A percentile compares a stretch with the other conserved stretches of the same genome.
These are phyloP conservation scores for Sebastes goodei DNA, from an alignment of 2,797 vertebrate species.

Conservation along the genomic window DNA sequence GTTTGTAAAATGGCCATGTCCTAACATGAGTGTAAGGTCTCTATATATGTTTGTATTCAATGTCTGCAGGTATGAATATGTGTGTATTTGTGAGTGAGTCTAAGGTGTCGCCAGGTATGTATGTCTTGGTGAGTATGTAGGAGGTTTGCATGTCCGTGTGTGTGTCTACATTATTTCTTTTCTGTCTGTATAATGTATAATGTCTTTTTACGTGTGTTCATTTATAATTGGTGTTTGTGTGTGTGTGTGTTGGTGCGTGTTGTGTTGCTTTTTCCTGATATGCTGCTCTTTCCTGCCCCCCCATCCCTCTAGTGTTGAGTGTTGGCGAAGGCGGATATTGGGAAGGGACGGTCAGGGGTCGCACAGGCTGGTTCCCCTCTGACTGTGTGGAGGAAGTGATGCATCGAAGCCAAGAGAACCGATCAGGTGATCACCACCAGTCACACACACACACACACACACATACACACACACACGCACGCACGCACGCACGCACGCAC, in stretches of 20 bases:
- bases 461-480: neutral
- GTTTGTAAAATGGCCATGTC: constrained; percentile 36
- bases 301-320: constrained; percentile 84
- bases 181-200: constrained; percentile 24
- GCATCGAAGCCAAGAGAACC: constrained; percentile 86
- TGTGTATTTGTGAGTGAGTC: constrained; percentile 84
- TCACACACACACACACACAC: neutral
- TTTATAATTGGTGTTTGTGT: constrained; percentile 32
- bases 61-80: constrained; percentile 83
- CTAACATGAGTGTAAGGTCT: constrained; percentile 71
- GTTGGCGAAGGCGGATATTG: constrained; percentile 94
- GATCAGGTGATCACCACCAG: constrained; percentile 75
- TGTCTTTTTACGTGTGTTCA: constrained; percentile 35
- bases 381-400: constrained; percentile 94
- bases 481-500: neutral
- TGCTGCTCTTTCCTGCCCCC: constrained; percentile 27
- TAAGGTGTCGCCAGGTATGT: constrained; percentile 81
- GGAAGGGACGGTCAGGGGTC: constrained; percentile 93
- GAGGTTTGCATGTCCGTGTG: constrained; percentile 70
- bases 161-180: constrained; percentile 38
- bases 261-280: constrained; percentile 14
- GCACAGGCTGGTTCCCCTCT: constrained; percentile 93
- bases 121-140: constrained; percentile 80
- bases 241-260: neutral
- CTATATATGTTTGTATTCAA: constrained; percentile 78